Base-by-base conservation (phyloP, 2,797 vertebrate species). In the Sebastes matsubarae region DNA sequence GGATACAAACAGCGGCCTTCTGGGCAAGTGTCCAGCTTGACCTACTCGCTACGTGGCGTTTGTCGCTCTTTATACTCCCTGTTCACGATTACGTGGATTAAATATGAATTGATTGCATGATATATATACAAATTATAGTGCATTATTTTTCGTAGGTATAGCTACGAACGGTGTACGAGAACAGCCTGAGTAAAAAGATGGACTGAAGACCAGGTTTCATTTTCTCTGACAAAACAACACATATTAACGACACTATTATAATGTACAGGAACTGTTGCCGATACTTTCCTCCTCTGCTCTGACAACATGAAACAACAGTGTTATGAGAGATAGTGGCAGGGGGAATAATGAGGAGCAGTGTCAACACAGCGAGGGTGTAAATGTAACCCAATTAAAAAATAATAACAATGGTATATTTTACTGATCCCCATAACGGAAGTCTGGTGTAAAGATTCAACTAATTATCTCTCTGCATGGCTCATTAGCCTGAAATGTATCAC, bases 61-160 rank as follows among this genome's bases (percentile, higher is more conserved):
- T 46, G 18, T 20, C 46, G 0, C 0, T 50, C 8, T 50, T 50
- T 20, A 50, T 0, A 0, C 18, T 50, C 46, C 46, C 42, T 46
- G 16, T 46, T 46, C 16, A 46, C 42, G 7, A 46, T 50, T 50
- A 50, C 16, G 46, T 50, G 46, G 46, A 50, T 50, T 50, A 50
- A 7, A 50, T 50, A 50, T 50, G 0, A 50, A 50, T 20, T 50
- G 46, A 50, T 20, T 50, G 0, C 46, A 50, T 50, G 18, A 54
- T 54, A n/a, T n/a, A n/a, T 54, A n/a, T 11, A 54, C 20, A n/a
- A 22, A 54, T n/a, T 54, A 54, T n/a, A 9, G 50, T 54, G 50
- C 18, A n/a, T n/a, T 54, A 54, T n/a, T 1, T 54, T n/a, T 5
- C 52, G 4, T 22, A 54, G 52, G 52, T 54, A 22, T 54, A 54